phyloP scores from a whole-genome alignment of 2,113 vertebrate genomes.

The Ciconia boyciana region DNA sequence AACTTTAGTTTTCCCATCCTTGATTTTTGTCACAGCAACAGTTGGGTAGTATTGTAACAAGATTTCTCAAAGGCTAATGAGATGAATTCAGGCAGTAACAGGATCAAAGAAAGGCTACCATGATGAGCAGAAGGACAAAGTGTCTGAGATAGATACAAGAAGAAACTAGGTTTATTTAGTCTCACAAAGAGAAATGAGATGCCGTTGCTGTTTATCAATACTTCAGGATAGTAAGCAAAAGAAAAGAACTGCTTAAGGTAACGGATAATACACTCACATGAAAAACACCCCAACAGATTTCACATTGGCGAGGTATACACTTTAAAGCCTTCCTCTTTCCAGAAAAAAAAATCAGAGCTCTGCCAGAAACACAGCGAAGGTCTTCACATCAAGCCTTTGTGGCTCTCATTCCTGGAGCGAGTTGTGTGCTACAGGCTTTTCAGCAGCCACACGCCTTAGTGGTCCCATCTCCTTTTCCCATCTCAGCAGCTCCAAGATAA shows the following conservation, averaged over 20 bases:
- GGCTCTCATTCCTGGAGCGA: not conserved
- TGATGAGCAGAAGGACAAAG: not conserved
- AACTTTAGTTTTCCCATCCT: not conserved
- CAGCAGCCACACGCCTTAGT: not conserved
- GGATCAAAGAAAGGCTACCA: not conserved
- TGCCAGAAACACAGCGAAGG: not conserved
- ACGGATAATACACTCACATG: not conserved
- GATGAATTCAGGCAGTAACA: not conserved
- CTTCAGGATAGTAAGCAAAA: not conserved
- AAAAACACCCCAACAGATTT: not conserved
- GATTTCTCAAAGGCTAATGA: not conserved
- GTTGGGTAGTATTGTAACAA: not conserved
- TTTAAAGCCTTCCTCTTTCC: not conserved
- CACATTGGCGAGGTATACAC: not conserved
- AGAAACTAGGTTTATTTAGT: not conserved
- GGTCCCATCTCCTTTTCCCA: not conserved
- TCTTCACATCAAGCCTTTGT: not conserved
- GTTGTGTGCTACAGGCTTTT: not conserved
- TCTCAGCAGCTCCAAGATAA: not conserved
- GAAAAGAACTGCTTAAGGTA: not conserved
- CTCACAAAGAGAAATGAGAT: not conserved
- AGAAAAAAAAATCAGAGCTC: not conserved
- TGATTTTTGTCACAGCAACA: not conserved
- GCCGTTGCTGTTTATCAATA: not conserved
- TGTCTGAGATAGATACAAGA: not conserved